These are phyloP conservation scores for Caenorhabditis plicata DNA, from an alignment of 2,888 invertebrate genomes.

Conservation along the genomic window DNA sequence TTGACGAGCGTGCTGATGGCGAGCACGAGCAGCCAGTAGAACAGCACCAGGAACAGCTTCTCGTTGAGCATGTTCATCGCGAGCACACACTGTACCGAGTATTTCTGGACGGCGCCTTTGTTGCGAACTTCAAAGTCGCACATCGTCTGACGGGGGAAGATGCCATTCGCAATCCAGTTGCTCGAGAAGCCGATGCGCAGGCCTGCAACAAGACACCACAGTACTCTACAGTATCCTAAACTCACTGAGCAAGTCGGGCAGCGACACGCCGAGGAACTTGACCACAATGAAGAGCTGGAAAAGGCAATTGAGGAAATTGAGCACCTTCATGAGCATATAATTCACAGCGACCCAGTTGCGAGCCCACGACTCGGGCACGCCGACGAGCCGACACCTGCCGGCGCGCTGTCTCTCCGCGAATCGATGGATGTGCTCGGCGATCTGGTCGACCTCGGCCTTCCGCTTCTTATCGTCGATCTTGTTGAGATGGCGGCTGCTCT, in stretches of 20 bases:
- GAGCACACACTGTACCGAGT: constrained; percentile 53
- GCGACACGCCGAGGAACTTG: constrained; percentile 54
- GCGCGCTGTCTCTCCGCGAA: too few relatives aligned
- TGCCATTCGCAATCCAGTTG: constrained; percentile 43
- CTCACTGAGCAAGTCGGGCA: constrained; percentile 38
- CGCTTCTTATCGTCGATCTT: constrained; percentile 13
- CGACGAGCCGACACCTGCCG: too few relatives aligned
- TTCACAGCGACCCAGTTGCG: constrained; percentile 32
- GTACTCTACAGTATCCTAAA: too few relatives aligned
- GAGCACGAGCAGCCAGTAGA: constrained; percentile 42
- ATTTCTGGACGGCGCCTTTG: constrained; percentile 45
- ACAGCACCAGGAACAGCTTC: constrained; percentile 52
- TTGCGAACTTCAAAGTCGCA: constrained; percentile 49
- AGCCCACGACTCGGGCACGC: constrained; percentile 16
- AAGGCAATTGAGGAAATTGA: constrained; percentile 59
- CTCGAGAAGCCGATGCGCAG: constrained; percentile 37
- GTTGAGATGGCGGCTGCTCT: constrained; percentile 12
- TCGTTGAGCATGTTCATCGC: constrained; percentile 63
- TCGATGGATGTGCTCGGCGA: constrained; percentile 31
- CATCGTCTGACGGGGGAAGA: constrained; percentile 47
- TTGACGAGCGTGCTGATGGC: constrained; percentile 16
- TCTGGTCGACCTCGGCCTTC: constrained; percentile 21
- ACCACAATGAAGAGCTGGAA: constrained; percentile 57
- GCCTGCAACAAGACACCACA: constrained; percentile 5
- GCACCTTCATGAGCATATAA: constrained; percentile 61